Evolutionary conservation across 2,797 vertebrate species (phyloP).

Genomic region (Etheostoma perlongum): DNA sequence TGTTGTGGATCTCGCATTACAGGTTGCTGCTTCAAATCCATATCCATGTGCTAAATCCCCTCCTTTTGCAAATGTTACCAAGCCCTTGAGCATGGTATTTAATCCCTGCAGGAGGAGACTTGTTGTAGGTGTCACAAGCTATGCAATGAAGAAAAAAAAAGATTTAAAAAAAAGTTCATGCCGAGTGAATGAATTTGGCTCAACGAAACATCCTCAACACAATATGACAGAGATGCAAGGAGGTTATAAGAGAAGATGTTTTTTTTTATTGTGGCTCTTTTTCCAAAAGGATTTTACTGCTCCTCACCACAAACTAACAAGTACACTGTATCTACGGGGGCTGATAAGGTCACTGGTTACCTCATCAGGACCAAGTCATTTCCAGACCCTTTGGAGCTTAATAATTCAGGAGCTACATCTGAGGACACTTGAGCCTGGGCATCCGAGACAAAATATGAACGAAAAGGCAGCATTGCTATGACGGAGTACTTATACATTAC

Average conservation of each 20-base stretch:
- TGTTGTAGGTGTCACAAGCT: constrained; percentile 18
- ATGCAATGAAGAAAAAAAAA: neutral
- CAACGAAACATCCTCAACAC: neutral
- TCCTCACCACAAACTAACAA: neutral
- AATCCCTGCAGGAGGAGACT: constrained; percentile 31
- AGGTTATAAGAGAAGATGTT: neutral
- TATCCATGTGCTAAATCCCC: constrained; percentile 1
- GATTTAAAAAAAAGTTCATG: neutral
- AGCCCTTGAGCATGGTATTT: constrained; percentile 33
- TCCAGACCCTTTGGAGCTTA: neutral
- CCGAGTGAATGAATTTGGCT: neutral
- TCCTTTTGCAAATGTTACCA: neutral
- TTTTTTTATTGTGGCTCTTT: neutral
- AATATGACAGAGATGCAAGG: neutral
- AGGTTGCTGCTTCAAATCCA: neutral
- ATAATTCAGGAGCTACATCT: neutral
- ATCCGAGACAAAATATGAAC: neutral
- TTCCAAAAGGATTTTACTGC: constrained; percentile 10
- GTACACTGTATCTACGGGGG: constrained; percentile 4
- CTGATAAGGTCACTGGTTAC: constrained; percentile 15
- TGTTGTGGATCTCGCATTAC: neutral
- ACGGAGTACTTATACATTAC: neutral
- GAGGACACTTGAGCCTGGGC: neutral
- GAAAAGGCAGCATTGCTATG: neutral
- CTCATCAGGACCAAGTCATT: constrained; percentile 8